Evolutionary conservation across 92 coral and sea anemone species (phyloP), one percentile per base, ranked within the genome.

Genomic region (Pocillopora meandrina): DNA sequence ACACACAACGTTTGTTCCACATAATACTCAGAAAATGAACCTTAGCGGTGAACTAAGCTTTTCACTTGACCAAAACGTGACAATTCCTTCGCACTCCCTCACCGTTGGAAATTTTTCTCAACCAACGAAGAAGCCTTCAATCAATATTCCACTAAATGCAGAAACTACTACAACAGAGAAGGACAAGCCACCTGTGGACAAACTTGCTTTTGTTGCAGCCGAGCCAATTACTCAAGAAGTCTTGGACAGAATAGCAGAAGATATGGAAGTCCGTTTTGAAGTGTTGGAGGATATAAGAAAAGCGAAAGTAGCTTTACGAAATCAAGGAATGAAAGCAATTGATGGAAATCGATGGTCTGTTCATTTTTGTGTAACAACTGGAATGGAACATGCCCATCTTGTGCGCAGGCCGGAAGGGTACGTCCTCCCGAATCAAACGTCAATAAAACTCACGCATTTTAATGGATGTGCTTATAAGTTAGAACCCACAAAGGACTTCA

Each of bases 401-500:
- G 65, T 65, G 36, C 79, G 80, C 60, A 93, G 82, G 57, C 87
- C 92, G 21, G 74, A 72, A 20, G 97, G 98, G 12, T 91, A 90
- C 77, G 81, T 88, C 55, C 62, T 91, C 67, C 95, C 92, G 18
- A 85, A 83, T 20, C 87, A 82, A 12, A 79, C 79, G 60, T 95
- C 96, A 21, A 72, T 95, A 56, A 93, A 91, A 72, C 79, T 93
- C 21, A 85, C 89, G 3, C 97, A 93, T 60, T 79, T 91, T 10
- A 91, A 88, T 79, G 97, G 97, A 21, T 93, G 95, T 47, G 80
- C 92, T 20, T 91, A 89, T 75, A 93, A 89, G 83, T 56, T 93
- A 74, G 95, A 93, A 80, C 97, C 94, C 5, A 80, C 90, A 13
- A 62, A 16, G 49, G 84, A 82, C n/a, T 93, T 93, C 75, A 55